Percentiles rank a stretch among this genome's conserved stretches.
Evolutionary conservation across 2,888 invertebrate genomes (phyloP).

Genomic region (Pelosia muscerda): DNA sequence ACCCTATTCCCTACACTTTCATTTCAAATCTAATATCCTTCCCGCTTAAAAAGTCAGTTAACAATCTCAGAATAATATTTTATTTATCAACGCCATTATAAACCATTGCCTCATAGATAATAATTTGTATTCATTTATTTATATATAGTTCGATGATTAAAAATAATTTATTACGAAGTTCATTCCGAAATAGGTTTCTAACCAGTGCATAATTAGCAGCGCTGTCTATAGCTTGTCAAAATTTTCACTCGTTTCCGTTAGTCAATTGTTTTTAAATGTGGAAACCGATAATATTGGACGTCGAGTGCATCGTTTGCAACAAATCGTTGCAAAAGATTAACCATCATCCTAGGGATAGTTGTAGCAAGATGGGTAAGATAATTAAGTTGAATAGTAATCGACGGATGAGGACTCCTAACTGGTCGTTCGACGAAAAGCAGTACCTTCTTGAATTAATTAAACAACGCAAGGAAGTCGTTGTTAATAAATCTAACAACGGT

Average conservation of each 20-base stretch:
- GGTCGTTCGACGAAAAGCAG: slow-evolving; percentile 82
- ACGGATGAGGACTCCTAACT: slow-evolving; percentile 79
- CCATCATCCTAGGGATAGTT: slow-evolving; percentile 66
- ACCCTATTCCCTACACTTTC: neutral
- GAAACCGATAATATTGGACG: slow-evolving; percentile 81
- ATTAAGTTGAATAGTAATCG: slow-evolving; percentile 70
- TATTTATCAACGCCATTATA: slow-evolving; percentile 2
- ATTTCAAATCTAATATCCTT: neutral
- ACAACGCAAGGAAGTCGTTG: slow-evolving; percentile 75
- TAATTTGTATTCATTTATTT: slow-evolving; percentile 45
- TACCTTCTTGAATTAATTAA: slow-evolving; percentile 81
- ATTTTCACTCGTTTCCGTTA: slow-evolving; percentile 47
- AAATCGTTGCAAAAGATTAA: slow-evolving; percentile 84
- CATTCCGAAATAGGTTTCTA: slow-evolving; percentile 60
- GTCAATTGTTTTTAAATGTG: slow-evolving; percentile 84
- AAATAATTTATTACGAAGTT: slow-evolving; percentile 46
- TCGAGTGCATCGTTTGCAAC: slow-evolving; percentile 84
- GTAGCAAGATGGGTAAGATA: slow-evolving; percentile 77
- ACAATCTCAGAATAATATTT: neutral
- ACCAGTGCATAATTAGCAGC: slow-evolving; percentile 54
- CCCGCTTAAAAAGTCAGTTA: neutral
- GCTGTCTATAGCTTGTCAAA: slow-evolving; percentile 67
- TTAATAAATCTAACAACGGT: slow-evolving; percentile 76
- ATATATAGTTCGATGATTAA: slow-evolving; percentile 38
- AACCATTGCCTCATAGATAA: slow-evolving; percentile 49